These are phyloP conservation scores for Carabus problematicus DNA, from an alignment of 2,888 invertebrate species.

Conservation along the genomic window DNA sequence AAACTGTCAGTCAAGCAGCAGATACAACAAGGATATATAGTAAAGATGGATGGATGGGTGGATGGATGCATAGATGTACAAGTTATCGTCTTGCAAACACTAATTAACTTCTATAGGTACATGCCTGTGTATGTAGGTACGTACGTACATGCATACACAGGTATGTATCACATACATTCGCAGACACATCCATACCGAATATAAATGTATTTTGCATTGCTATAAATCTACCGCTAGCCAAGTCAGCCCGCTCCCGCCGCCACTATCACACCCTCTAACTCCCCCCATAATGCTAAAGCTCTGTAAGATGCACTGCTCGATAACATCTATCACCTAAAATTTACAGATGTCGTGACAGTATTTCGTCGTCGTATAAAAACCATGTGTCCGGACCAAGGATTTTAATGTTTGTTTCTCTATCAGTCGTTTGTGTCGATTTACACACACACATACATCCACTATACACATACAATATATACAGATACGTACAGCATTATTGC, in stretches of 20 bases:
- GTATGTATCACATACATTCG: conserved; percentile 9
- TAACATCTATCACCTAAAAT: conserved; percentile 22
- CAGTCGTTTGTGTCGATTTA: neutral
- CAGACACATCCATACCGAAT: neutral
- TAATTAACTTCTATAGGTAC: too few species aligned
- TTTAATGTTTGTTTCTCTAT: conserved; percentile 47
- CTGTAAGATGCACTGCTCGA: conserved; percentile 4
- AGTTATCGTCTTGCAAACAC: too few species aligned
- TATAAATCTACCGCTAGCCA: neutral
- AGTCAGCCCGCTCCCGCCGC: conserved; percentile 20
- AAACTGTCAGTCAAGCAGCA: neutral
- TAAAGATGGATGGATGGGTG: too few species aligned
- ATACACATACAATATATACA: too few species aligned
- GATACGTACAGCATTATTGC: too few species aligned
- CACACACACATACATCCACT: neutral
- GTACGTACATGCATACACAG: too few species aligned
- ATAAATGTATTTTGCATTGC: too few species aligned
- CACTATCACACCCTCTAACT: neutral
- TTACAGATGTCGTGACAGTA: conserved; percentile 51
- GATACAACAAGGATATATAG: too few species aligned
- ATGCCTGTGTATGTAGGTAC: too few species aligned
- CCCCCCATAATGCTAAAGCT: neutral
- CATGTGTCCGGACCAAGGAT: conserved; percentile 54
- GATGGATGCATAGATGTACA: too few species aligned
- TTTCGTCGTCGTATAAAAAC: conserved; percentile 50